Base-by-base conservation (phyloP, 2,113 vertebrate species). In the Notothenia rossii region DNA sequence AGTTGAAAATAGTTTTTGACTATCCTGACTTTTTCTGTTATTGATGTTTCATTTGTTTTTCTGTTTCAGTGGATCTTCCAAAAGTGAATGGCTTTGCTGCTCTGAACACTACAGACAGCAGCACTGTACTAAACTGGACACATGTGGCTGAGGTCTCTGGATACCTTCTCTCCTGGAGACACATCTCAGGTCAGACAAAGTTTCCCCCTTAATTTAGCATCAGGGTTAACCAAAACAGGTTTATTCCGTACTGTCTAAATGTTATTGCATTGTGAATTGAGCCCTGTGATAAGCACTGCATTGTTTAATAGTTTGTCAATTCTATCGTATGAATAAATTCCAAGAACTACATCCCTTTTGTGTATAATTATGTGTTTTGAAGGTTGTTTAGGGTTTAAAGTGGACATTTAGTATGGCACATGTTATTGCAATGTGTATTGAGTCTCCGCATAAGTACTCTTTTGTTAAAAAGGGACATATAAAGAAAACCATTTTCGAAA, bases 111-210 rank as follows among this genome's bases (percentile, higher is more conserved):
- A 87, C 92, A 0, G 93, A 95, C 72, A 92, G 90, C 84, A 95
- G 95, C 18, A 2, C 93, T 51, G 60, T 94, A 68, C 88, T 97
- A 22, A 96, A 94, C 81, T 97, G 97, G 97, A 88, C 49, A 0
- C 90, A 88, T 0, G 95, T 96, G 11, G 84, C 90, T 1, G 95
- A 91, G 6, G 95, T 86, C 67, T 96, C 96, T 9, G 94, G 74
- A 0, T 97, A 97, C 58, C 77, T 89, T 0, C 89, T 97, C 20
- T 89, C 88, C 1, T 97, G 96, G 96, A 93, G 91, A 25, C 94
- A 95, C 75, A 91, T 96, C 77, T 97, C 96, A 95, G 96, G 96
- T 97, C 62, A 43, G 85, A 4, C 2, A 9, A 62, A 18, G 10
- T 29, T 25, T 50, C 3, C 48, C 10, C 10, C 18, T 18, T 51